Percentiles rank a stretch among this genome's conserved stretches.
Evolutionary conservation across 30 jellyfish, hydroid and myxozoan genomes (phyloP).

Genomic region (Hydractinia symbiolongicarpus): DNA sequence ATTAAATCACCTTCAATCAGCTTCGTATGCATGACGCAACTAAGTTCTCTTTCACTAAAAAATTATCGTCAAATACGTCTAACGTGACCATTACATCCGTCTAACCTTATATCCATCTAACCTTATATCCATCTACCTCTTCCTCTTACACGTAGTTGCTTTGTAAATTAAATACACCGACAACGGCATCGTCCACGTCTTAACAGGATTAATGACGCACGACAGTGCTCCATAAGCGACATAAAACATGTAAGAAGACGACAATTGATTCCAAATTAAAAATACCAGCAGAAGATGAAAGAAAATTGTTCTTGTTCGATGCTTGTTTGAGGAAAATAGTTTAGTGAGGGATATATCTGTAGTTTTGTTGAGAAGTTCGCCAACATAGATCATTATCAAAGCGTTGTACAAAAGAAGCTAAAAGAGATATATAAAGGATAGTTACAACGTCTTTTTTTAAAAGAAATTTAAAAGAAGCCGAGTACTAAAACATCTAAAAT

Average conservation of each 20-base stretch:
- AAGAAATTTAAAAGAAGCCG: no score
- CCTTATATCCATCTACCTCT: no score
- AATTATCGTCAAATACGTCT: no score
- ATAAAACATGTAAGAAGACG: constrained; percentile 10
- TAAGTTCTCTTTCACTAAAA: no score
- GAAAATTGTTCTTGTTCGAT: not conserved
- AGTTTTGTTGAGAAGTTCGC: constrained; percentile 22
- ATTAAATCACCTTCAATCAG: no score
- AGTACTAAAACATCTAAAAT: no score
- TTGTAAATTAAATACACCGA: constrained; percentile 24
- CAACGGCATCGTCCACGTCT: constrained; percentile 37
- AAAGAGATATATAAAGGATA: not conserved
- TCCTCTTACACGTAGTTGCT: not conserved
- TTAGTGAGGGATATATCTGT: not conserved
- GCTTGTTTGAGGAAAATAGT: not conserved
- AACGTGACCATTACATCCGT: no score
- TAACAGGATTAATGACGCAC: constrained; percentile 36
- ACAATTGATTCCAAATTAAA: constrained; percentile 20
- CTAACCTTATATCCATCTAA: no score
- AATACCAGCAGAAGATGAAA: not conserved
- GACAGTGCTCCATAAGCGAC: constrained; percentile 50
- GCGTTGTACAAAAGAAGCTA: constrained; percentile 34
- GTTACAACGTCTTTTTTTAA: no score
- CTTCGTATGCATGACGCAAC: no score
- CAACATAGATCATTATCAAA: constrained; percentile 42